These are phyloP conservation scores for Hirudo medicinalis DNA, from an alignment of 1,140 invertebrate genomes.

Conservation along the genomic window DNA sequence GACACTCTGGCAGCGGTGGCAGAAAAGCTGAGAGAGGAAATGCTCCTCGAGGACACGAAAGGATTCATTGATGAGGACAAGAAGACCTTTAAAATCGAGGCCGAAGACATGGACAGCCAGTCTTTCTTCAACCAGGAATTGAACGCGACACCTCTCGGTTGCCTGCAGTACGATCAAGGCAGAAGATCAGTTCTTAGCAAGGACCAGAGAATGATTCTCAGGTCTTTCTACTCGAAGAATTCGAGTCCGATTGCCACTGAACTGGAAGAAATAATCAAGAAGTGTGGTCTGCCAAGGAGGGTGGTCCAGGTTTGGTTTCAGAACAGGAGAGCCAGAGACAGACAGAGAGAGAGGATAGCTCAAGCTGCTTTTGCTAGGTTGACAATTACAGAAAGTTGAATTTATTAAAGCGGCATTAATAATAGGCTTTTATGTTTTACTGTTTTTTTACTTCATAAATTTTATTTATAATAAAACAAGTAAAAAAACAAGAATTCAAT, in stretches of 20 bases:
- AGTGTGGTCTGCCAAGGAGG: conserved; percentile 72
- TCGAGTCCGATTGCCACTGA: conserved; percentile 2
- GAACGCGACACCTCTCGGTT: too few species aligned
- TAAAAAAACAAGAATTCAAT: neutral
- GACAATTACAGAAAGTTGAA: neutral
- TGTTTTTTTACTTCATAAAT: neutral
- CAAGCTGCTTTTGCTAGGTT: neutral
- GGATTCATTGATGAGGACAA: neutral
- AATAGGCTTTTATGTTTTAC: neutral
- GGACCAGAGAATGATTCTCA: conserved; percentile 9
- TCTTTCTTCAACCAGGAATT: too few species aligned
- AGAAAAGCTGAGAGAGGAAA: conserved; percentile 11
- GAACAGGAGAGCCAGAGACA: conserved; percentile 81
- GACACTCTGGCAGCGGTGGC: conserved; percentile 14
- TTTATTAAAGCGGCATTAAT: neutral
- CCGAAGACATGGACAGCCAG: neutral
- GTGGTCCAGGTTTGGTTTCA: conserved; percentile 97
- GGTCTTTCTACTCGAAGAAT: neutral
- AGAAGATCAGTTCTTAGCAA: conserved; percentile 3
- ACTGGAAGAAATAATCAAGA: conserved; percentile 57
- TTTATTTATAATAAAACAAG: neutral
- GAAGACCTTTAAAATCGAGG: neutral
- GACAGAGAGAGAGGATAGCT: conserved; percentile 35
- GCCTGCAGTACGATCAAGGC: neutral
- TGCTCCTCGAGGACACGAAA: neutral